A percentile compares a stretch with the other conserved stretches of the same genome.
Conservation (phyloP, 2,888 invertebrate species). For the Melikaiella ostensackeni region DNA sequence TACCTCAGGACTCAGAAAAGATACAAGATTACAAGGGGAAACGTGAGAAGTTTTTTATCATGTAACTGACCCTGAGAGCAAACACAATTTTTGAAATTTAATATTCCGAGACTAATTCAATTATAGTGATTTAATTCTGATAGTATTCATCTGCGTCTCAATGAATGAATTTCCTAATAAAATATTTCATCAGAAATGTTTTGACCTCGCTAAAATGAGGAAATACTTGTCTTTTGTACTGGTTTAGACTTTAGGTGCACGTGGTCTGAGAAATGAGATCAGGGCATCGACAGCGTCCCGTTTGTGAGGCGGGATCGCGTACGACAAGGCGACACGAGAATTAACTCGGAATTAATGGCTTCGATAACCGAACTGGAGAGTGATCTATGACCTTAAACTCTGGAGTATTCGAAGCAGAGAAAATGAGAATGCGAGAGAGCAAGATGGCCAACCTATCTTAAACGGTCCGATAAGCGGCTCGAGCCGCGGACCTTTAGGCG, state of each 20-base stretch:
- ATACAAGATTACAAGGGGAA: neutral
- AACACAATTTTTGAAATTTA: neutral
- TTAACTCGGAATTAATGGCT: slow-evolving; percentile 50
- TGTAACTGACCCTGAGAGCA: neutral
- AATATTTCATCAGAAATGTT: slow-evolving; percentile 6
- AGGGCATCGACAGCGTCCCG: slow-evolving; percentile 29
- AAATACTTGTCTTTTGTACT: slow-evolving; percentile 13
- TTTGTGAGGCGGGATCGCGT: slow-evolving; percentile 9
- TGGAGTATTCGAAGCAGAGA: slow-evolving; percentile 4
- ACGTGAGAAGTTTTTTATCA: neutral
- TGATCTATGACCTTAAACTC: slow-evolving; percentile 43
- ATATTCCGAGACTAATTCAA: neutral
- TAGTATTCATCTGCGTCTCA: neutral
- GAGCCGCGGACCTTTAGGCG: slow-evolving; percentile 33
- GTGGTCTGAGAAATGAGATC: slow-evolving; percentile 31
- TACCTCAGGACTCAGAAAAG: neutral
- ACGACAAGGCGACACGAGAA: slow-evolving; percentile 42
- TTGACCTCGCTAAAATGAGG: slow-evolving; percentile 28
- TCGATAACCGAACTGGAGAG: slow-evolving; percentile 42
- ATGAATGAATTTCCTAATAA: neutral
- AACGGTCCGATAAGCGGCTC: slow-evolving; percentile 28
- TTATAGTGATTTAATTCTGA: neutral
- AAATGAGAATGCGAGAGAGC: slow-evolving; percentile 25
- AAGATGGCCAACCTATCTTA: slow-evolving; percentile 20
- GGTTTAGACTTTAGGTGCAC: slow-evolving; percentile 15